Evolutionary conservation across 2,797 vertebrate species (phyloP).

Genomic region (Agapornis canus): DNA sequence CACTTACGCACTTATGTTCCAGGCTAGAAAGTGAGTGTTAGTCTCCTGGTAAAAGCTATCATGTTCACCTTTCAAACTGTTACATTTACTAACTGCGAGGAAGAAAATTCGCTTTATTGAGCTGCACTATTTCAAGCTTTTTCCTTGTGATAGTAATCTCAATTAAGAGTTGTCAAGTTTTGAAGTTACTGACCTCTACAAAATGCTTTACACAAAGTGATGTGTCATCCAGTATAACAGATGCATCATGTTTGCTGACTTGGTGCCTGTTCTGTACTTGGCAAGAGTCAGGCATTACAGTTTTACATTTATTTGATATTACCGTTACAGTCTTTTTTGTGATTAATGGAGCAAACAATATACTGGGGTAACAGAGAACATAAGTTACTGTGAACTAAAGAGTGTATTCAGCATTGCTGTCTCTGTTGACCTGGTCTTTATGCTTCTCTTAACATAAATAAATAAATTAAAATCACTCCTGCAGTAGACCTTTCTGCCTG

Average conservation of each 20-base stretch:
- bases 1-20: neutral
- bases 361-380: neutral
- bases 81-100: neutral
- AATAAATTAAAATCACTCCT: conserved; percentile 49
- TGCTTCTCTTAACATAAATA: conserved; percentile 62
- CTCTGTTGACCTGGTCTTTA: conserved; percentile 49
- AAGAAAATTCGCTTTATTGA: neutral
- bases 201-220: neutral
- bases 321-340: conserved; percentile 31
- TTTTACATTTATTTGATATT: neutral
- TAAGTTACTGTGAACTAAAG: neutral
- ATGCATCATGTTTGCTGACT: neutral
- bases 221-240: neutral
- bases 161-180: neutral
- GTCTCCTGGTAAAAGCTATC: neutral
- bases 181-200: neutral
- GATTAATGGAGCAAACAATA: conserved; percentile 44
- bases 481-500: conserved; percentile 10
- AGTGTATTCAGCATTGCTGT: conserved; percentile 23
- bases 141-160: neutral
- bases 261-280: neutral
- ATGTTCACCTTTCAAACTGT: neutral
- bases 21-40: neutral
- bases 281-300: neutral
- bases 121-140: neutral